phyloP scores from a whole-genome alignment of 1,140 invertebrate species.

The Heliconius hewitsoni region DNA sequence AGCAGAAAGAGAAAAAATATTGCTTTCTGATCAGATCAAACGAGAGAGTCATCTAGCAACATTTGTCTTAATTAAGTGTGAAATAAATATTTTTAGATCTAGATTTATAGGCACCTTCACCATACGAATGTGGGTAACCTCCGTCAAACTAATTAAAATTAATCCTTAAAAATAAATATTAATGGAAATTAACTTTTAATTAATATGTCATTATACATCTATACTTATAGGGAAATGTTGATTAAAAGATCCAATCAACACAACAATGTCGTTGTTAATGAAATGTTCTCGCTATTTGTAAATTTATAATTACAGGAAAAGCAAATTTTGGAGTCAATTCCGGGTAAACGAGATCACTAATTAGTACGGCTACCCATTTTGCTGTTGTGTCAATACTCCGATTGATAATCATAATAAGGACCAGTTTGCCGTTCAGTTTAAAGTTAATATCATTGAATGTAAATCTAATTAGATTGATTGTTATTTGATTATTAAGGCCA shows the following conservation, averaged over 20 bases:
- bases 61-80: too few relatives aligned
- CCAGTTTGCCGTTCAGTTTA: conserved; percentile 25
- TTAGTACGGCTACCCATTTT: conserved; percentile 43
- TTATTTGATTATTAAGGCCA: neutral
- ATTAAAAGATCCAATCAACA: conserved; percentile 41
- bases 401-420: conserved; percentile 41
- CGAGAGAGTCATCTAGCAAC: too few relatives aligned
- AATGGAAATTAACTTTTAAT: neutral
- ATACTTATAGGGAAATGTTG: conserved; percentile 27
- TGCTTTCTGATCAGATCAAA: too few relatives aligned
- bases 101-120: too few relatives aligned
- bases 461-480: neutral
- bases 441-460: conserved; percentile 15
- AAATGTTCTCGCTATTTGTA: conserved; percentile 43
- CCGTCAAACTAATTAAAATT: neutral
- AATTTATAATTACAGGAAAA: conserved; percentile 44
- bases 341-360: conserved; percentile 47
- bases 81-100: too few relatives aligned
- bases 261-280: conserved; percentile 42
- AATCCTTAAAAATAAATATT: neutral
- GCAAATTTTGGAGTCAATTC: conserved; percentile 47
- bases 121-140: too few relatives aligned
- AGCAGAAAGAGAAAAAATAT: too few relatives aligned
- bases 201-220: neutral
- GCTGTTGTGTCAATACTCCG: conserved; percentile 30